Evolutionary conservation across 1,140 invertebrate species (phyloP), one percentile per base, ranked within the genome.

Genomic region (Uloborus diversus): DNA sequence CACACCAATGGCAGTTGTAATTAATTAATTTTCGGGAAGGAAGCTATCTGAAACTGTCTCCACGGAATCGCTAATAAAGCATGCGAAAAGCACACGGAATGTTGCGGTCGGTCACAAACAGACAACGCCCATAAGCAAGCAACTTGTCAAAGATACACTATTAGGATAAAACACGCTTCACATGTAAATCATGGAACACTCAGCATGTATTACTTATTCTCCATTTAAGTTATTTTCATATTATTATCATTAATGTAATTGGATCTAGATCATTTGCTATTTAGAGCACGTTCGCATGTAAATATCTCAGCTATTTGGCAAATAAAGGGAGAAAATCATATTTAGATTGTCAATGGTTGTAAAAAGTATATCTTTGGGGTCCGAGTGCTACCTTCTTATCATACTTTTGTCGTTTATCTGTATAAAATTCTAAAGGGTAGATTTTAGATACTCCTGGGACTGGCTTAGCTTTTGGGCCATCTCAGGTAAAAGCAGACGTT

Each of bases 171-270:
- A 56, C 66, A 53, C 49, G 25, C n/a, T 56, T 17, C 25, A 56
- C 66, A 66, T 66, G 64, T 42, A 66, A 66, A 66, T 66, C 42
- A 30, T 14, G 27, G 27, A 27, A 28, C 37, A 17, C 17, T 42
- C n/a, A 42, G 17, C 9, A 17, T 2, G 37, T 17, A 42, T 42
- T 17, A 42, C 37, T 17, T 30, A 17, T 23, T 66, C 9, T 42
- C 37, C 49, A 69, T 69, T 69, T 32, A 69, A 69, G 28, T 69
- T 69, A 69, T 69, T 69, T 69, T 69, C 66, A 69, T 47, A 33
- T 32, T 33, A 56, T 69, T 69, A 69, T 69, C 66, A 69, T 69
- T 69, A 62, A 69, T 69, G 49, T 69, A 69, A 69, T 69, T 53
- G 66, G 66, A 69, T 69, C 28, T 7, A 53, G 20, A 53, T 53